Evolutionary conservation across 2,113 vertebrate genomes (phyloP).

Genomic region (Vanacampus margaritifer): DNA sequence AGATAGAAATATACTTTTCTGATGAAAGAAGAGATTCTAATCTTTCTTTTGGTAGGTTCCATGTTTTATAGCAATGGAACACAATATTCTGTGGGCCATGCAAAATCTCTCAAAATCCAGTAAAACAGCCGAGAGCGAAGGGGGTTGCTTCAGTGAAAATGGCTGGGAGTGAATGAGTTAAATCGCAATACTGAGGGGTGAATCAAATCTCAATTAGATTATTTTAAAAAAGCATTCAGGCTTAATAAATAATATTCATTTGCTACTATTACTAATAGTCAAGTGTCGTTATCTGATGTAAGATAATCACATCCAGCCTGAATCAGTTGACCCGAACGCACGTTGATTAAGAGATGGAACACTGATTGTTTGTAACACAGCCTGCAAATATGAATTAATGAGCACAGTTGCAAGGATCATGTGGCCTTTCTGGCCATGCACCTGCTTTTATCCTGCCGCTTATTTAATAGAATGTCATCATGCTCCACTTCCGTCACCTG

Average conservation of each 20-base stretch:
- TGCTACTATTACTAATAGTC: neutral
- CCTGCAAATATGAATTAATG: conserved; percentile 11
- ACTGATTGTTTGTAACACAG: neutral
- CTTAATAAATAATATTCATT: neutral
- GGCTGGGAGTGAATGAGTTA: no score
- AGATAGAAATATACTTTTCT: no score
- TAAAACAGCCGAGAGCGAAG: no score
- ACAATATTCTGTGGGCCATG: no score
- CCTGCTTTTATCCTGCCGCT: conserved; percentile 32
- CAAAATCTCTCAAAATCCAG: no score
- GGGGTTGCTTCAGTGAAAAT: no score
- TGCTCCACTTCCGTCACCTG: conserved; percentile 42
- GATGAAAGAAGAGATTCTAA: no score
- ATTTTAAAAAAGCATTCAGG: no score
- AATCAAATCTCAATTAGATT: no score
- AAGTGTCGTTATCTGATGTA: conserved; percentile 34
- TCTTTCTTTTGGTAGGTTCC: no score
- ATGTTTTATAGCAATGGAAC: no score
- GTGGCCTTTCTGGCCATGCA: conserved; percentile 13
- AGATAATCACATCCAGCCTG: conserved; percentile 4
- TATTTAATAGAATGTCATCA: conserved; percentile 38
- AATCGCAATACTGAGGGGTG: no score
- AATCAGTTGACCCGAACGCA: neutral
- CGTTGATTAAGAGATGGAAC: conserved; percentile 2
- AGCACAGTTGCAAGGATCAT: conserved; percentile 8